Base-by-base conservation (phyloP, 2,888 invertebrate species). In the Scaptomyza caliginosa region DNA sequence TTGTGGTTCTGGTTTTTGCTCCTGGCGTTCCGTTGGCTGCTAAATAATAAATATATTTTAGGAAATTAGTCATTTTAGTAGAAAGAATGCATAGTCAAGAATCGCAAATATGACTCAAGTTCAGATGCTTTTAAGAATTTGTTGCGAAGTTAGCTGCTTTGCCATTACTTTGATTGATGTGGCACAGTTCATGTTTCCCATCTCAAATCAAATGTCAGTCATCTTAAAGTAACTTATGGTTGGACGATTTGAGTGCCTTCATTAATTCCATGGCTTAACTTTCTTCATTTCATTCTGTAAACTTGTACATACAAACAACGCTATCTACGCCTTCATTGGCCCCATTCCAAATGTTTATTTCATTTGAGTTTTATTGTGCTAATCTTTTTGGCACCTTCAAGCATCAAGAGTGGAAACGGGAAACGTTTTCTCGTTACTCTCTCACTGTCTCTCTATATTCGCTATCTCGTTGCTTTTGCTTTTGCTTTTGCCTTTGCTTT, bases 1-100 rank as follows among this genome's bases (percentile, higher is more conserved):
- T 77, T 64, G 81, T 66, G 55, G 51, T 74, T 51, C 69, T 69
- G 56, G 50, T 66, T 39, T 60, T 71, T 50, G 63, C 66, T 60
- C 69, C 55, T 62, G 56, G 50, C 74, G 39, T 38, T 56, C 72
- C 63, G 49, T 39, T 58, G 55, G 10, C 72, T 71, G 49, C 19
- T 48, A 62, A 54, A 4, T 2, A 36, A 34, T 7, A 30, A 23
- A 10, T 21, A 13, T 23, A 23, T 23, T 23, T 6, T 23, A 23
- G 5, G 1, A 23, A 23, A 6, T 23, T n/a, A n/a, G n/a, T n/a
- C n/a, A n/a, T n/a, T n/a, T n/a, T n/a, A n/a, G n/a, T n/a, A n/a
- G n/a, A n/a, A n/a, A n/a, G n/a, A n/a, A n/a, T n/a, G n/a, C n/a
- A n/a, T n/a, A n/a, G n/a, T n/a, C n/a, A n/a, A n/a, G n/a, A n/a